Base-by-base conservation (phyloP, 2,888 invertebrate species). In the Ethmia dodecea region DNA sequence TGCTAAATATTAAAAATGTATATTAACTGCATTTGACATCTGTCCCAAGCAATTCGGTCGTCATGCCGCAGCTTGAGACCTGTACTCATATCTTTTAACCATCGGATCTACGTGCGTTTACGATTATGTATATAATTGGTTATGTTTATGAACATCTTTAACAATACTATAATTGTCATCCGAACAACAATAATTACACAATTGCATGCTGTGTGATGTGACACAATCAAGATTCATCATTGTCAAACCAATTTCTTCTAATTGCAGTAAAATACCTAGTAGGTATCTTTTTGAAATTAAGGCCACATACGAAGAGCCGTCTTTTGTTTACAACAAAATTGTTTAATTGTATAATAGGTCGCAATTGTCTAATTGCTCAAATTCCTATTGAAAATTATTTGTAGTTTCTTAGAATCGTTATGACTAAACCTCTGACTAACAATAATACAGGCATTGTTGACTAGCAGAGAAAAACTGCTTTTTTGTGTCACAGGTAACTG, bases 271-370 rank as follows among this genome's bases (percentile, higher is more conserved):
- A 18, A n/a, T n/a, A n/a, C n/a, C n/a, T n/a, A n/a, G 31, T 37
- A 37, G 20, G 37, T 39, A 41, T 40, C 40, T 43, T n/a, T n/a
- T n/a, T 40, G 35, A 44, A 47, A 36, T 38, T 37, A 37, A 34
- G 52, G 50, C 44, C 48, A 38, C 11, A 40, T 37, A 48, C 43
- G 41, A 37, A 40, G 29, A 42, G 9, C 20, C 8, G 20, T 48
- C 42, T 40, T 47, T 48, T 43, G 40, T 31, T 45, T 46, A 55
- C 56, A 53, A 53, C 54, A 60, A 57, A 68, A 35, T 35, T 39
- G 30, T 36, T 35, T 40, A 53, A 60, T 78, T 78, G 66, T 70
- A 65, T 78, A 77, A 81, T 75, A 60, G 65, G 33, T 37, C 33
- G 30, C 58, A 68, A 65, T 68, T 65, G 59, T 51, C 39, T 56